Evolutionary conservation across 2,113 vertebrate genomes (phyloP).

Genomic region (Scalopus aquaticus): DNA sequence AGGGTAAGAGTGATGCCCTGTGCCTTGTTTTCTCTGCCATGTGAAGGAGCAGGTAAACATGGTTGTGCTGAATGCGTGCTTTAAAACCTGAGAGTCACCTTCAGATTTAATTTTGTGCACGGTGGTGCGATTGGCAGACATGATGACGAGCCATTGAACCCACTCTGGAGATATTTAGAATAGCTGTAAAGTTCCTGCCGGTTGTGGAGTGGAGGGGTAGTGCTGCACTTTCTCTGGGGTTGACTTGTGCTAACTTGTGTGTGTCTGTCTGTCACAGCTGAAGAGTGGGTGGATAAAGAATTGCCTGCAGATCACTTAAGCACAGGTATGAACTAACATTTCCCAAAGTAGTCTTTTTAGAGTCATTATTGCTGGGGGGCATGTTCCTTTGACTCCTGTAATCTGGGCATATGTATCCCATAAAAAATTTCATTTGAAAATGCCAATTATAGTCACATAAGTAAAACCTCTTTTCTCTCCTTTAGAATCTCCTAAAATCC

Average conservation of each 20-base stretch:
- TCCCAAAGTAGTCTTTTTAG: neutral
- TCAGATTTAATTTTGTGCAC: neutral
- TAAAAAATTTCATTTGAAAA: neutral
- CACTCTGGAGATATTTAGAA: neutral
- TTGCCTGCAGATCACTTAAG: rapidly evolving
- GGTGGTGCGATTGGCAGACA: neutral
- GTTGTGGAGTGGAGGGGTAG: too few relatives aligned
- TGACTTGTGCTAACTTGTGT: too few relatives aligned
- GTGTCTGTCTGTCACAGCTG: conserved; percentile 32
- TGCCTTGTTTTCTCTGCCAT: too few relatives aligned
- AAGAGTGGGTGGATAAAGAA: conserved; percentile 63
- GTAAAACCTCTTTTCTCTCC: conserved; percentile 35
- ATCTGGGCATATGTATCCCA: neutral
- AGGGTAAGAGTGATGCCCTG: neutral
- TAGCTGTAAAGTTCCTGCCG: neutral
- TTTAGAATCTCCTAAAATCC: conserved; percentile 65
- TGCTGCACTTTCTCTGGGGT: too few relatives aligned
- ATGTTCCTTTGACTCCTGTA: conserved; percentile 3
- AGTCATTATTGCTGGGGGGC: neutral
- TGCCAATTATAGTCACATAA: neutral
- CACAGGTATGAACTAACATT: conserved; percentile 62
- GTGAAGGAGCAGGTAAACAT: neutral
- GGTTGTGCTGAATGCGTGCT: neutral
- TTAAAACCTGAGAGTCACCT: neutral
- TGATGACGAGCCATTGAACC: too few relatives aligned